Base-by-base conservation (phyloP, 2,113 vertebrate genomes). In the Cryptomyrus ogoouensis region DNA sequence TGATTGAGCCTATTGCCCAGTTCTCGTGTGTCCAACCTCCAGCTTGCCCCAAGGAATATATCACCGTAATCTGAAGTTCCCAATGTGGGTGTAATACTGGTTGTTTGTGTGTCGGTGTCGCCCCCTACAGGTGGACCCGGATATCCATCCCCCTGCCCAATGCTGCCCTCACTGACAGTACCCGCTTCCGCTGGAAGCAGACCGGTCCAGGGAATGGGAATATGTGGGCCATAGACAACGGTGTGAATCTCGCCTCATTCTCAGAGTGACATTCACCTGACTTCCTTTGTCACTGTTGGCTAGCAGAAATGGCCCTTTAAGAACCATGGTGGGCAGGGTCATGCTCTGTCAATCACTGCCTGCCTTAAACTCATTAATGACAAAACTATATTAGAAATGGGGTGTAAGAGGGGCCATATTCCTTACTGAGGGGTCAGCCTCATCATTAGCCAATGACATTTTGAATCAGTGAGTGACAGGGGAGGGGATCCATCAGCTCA, bases 181-280 rank as follows among this genome's bases (percentile, higher is more conserved):
- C 98, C 27, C 96, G 97, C 88, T 97, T 99, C 93, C 98, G 97
- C 90, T 99, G 98, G 98, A 97, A 96, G 91, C 98, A 99, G 94
- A 97, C 93, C 0, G 97, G 97, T 92, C 93, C 94, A 2, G 96
- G 97, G 92, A 91, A 94, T 13, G 96, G 97, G 91, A 98, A 97
- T 95, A 99, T 99, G 97, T 99, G 98, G 98, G 98, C 98, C 90
- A 95, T 99, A 42, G 98, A 99, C 95, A 99, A 98, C 70, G 96
- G 98, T 99, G 90, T 95, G 96, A 2, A 10, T 50, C 87, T 24
- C 15, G 0, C 4, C 31, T 21, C 31, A 19, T 39, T 77, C 15
- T 39, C 15, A 39, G 27, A 27, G 31, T 39, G 31, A 42, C 15
- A 39, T 77, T 19, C 35, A 39, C 13, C 15, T 17, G 70, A 5